Conservation (phyloP, 2,797 vertebrate species). For the Urocyon cinereoargenteus region DNA sequence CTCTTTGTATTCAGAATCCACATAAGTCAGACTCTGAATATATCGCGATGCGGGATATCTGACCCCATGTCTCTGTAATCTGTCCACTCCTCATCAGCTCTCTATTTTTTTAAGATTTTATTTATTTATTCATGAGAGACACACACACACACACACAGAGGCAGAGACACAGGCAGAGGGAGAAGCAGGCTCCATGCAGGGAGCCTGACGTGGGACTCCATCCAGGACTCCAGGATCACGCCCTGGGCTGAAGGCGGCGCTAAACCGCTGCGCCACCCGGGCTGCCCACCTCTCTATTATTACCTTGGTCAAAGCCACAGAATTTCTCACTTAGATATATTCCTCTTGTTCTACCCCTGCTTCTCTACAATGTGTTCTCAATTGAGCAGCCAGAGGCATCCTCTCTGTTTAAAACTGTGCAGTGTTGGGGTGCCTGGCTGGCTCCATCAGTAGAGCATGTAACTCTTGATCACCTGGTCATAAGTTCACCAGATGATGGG, state of each 20-base stretch:
- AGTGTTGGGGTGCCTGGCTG: neutral
- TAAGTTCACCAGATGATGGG: neutral
- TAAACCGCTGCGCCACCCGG: no score
- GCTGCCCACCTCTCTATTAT: neutral
- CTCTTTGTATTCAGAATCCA: neutral
- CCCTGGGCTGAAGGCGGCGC: no score
- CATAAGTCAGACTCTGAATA: neutral
- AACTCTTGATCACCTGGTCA: neutral
- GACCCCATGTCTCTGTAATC: no score
- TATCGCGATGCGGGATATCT: neutral
- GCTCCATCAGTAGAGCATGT: neutral
- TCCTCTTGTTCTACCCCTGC: neutral
- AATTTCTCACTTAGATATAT: neutral
- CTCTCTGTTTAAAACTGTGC: neutral
- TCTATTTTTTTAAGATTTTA: neutral
- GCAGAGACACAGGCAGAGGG: no score
- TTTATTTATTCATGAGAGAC: no score
- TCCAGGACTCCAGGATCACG: no score
- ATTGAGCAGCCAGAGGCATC: neutral
- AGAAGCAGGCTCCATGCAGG: no score
- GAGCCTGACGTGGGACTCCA: no score
- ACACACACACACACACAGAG: no score
- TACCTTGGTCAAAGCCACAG: neutral
- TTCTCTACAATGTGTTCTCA: neutral
- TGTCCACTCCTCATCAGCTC: neutral